phyloP scores from a whole-genome alignment of 2,888 invertebrate species.

The Adela reaumurella region DNA sequence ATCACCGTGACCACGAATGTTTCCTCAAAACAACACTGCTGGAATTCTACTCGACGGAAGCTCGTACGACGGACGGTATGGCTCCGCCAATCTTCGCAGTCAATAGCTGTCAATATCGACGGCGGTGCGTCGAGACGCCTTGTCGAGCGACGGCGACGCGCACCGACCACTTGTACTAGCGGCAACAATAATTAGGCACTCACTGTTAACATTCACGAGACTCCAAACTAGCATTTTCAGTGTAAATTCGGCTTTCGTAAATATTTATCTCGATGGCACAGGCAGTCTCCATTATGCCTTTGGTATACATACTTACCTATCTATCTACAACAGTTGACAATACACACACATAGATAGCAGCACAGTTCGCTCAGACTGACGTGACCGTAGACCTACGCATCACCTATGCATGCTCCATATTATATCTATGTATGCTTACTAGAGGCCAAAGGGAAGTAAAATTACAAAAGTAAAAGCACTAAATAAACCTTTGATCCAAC shows the following conservation, averaged over 20 bases:
- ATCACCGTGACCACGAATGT: background rate
- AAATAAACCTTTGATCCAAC: background rate
- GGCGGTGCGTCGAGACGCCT: conserved; percentile 13
- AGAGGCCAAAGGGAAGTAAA: too few relatives aligned
- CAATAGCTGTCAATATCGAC: conserved; percentile 17
- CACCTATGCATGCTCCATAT: conserved; percentile 22
- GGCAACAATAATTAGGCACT: conserved; percentile 16
- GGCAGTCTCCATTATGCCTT: conserved; percentile 63
- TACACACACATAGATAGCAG: conserved; percentile 65
- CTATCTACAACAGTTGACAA: conserved; percentile 67
- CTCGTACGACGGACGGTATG: conserved; percentile 49
- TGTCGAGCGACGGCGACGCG: conserved; percentile 7
- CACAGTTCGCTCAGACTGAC: conserved; percentile 59
- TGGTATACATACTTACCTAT: conserved; percentile 51
- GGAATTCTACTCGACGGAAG: conserved; percentile 28
- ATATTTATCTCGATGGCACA: conserved; percentile 60
- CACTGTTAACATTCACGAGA: conserved; percentile 19
- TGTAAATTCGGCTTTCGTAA: conserved; percentile 46
- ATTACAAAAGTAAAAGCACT: background rate
- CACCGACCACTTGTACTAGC: conserved; percentile 7
- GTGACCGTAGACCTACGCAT: conserved; percentile 44
- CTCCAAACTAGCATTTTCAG: conserved; percentile 36
- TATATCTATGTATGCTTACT: background rate
- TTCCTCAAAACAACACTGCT: background rate
- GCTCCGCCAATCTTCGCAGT: conserved; percentile 2